These are phyloP conservation scores for Muscina levida DNA, from an alignment of 2,888 invertebrate genomes.

Conservation along the genomic window DNA sequence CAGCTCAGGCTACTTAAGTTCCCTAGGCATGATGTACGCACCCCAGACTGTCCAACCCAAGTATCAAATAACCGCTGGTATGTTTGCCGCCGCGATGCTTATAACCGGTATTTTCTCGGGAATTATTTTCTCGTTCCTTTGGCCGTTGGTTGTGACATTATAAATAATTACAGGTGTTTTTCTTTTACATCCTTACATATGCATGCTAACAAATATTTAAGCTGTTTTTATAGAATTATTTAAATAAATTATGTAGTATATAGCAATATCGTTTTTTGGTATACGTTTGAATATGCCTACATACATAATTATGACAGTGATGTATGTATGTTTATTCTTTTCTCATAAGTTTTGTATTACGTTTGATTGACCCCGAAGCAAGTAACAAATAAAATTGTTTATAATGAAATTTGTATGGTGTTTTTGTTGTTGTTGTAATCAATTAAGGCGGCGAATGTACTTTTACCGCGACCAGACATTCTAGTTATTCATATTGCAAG, in stretches of 20 bases:
- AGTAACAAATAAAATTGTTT: not conserved
- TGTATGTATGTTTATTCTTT: not conserved
- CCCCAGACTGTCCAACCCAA: slow-evolving; percentile 87
- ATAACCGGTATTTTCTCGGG: slow-evolving; percentile 94
- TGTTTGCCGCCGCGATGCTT: slow-evolving; percentile 96
- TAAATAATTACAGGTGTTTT: not conserved
- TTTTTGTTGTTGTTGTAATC: not conserved
- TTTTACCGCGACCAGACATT: not conserved
- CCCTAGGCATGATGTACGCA: slow-evolving; percentile 80
- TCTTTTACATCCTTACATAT: not conserved
- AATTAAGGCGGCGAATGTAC: not conserved
- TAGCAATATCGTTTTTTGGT: no score
- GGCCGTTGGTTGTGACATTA: slow-evolving; percentile 80
- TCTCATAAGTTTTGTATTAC: not conserved
- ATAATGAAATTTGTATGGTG: no score
- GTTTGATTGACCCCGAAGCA: not conserved
- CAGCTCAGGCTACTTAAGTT: slow-evolving; percentile 94
- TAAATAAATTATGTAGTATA: not conserved
- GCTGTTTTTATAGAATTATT: not conserved
- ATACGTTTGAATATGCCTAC: no score
- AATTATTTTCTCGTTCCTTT: slow-evolving; percentile 87
- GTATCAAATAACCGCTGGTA: slow-evolving; percentile 92
- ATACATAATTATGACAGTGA: no score
- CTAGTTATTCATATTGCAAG: not conserved
- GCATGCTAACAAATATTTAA: not conserved